Evolutionary conservation across 2,888 invertebrate species (phyloP), one percentile per base, ranked within the genome.

Genomic region (Noctua fimbriata): DNA sequence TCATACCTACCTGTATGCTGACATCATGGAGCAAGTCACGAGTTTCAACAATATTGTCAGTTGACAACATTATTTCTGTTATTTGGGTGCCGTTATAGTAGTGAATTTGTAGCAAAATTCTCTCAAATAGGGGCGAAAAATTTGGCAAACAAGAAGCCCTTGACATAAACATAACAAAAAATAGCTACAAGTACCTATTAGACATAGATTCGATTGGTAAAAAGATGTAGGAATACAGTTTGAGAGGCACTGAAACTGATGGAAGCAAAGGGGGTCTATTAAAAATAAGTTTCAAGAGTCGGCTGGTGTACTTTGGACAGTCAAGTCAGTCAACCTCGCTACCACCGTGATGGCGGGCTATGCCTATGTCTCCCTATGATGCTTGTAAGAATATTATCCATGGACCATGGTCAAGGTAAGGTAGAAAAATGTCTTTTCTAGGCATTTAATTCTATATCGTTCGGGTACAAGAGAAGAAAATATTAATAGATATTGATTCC

Each of bases 11-110:
- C 55, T 66, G 47, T 24, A 47, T 28, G 69, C 63, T 80, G 80
- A 82, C 67, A 65, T 76, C 82, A 82, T 44, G 76, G 44, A 9
- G 16, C 74, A 12, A 58, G 55, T 71, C 71, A 79, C 71, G 55
- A 69, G 55, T n/a, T 65, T 44, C 24, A n/a, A 65, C 21, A 28
- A 47, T 36, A 69, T 18, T 55, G 21, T 73, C 24, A 69, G 21
- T 18, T 60, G 52, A 69, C 32, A 36, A 47, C 1, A 69, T 73
- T 24, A 36, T 36, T 52, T 63, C 12, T 79, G 18, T 66, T 16
- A 69, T n/a, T 52, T 65, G 28, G 28, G 24, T 52, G 14, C 9
- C 2, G 7, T 41, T 18, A 49, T 49, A 7, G 4, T 49, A 52
- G 12, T 60, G 2, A 18, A 58, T 49, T 49, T n/a, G 4, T 58